Conservation (phyloP, 2,888 invertebrate species). For the Orthosia cruda region DNA sequence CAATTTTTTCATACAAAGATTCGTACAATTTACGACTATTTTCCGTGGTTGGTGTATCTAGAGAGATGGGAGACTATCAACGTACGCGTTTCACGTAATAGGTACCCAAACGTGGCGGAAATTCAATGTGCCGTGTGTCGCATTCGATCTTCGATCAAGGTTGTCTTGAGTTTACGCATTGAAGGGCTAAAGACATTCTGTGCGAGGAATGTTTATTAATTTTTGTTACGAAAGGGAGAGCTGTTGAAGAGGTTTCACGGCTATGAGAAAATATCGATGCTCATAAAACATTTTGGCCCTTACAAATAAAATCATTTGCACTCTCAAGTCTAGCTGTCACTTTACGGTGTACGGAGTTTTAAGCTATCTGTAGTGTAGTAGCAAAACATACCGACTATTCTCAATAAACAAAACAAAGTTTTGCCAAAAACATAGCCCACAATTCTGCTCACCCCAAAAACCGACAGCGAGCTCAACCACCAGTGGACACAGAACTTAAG, state of each 20-base stretch:
- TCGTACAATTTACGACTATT: slow-evolving; percentile 77
- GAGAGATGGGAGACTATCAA: slow-evolving; percentile 63
- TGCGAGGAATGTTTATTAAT: slow-evolving; percentile 53
- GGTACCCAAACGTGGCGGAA: slow-evolving; percentile 69
- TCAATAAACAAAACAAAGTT: background rate
- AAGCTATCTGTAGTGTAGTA: background rate
- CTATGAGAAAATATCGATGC: background rate
- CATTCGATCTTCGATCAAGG: slow-evolving; percentile 61
- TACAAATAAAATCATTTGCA: no score
- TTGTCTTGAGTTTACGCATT: slow-evolving; percentile 54
- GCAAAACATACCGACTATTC: background rate
- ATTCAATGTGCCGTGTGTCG: slow-evolving; percentile 76
- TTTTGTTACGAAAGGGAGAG: background rate
- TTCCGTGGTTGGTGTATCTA: slow-evolving; percentile 76
- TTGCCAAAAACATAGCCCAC: background rate
- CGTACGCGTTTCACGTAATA: slow-evolving; percentile 73
- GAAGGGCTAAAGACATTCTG: slow-evolving; percentile 39
- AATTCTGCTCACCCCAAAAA: slow-evolving; percentile 16
- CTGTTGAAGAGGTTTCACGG: background rate
- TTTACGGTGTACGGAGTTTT: no score
- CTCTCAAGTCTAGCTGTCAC: no score
- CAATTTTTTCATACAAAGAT: slow-evolving; percentile 72
- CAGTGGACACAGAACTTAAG: slow-evolving; percentile 61
- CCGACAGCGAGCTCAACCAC: slow-evolving; percentile 11
- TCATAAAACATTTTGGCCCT: no score